These are phyloP conservation scores for Cynoglossus semilaevis DNA, from an alignment of 2,113 vertebrate genomes.

Conservation along the genomic window DNA sequence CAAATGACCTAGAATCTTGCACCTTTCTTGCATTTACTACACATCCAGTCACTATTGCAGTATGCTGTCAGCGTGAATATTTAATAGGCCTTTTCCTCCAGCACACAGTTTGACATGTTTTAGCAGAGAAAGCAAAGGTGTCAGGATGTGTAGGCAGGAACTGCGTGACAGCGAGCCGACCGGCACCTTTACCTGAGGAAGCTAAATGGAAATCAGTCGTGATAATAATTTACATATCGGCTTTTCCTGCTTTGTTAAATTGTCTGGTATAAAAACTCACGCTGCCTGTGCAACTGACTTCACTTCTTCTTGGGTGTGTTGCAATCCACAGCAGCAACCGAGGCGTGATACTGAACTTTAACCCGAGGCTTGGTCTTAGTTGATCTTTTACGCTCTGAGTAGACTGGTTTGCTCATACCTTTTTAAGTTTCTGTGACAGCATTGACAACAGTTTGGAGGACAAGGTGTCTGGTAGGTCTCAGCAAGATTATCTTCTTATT, in stretches of 20 bases:
- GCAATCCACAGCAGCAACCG: neutral
- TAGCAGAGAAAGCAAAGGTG: too few relatives aligned
- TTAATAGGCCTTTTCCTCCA: too few relatives aligned
- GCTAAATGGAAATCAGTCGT: too few relatives aligned
- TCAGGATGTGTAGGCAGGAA: too few relatives aligned
- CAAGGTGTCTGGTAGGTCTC: slow-evolving; percentile 39
- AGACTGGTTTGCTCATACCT: neutral
- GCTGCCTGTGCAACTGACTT: neutral
- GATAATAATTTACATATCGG: neutral
- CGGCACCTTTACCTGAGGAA: too few relatives aligned
- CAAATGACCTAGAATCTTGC: too few relatives aligned
- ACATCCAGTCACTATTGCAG: too few relatives aligned
- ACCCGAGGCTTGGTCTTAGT: slow-evolving; percentile 7
- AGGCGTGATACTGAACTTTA: slow-evolving; percentile 42
- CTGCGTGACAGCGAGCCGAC: too few relatives aligned
- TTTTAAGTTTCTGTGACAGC: slow-evolving; percentile 1
- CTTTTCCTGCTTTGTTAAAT: neutral
- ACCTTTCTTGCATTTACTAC: too few relatives aligned
- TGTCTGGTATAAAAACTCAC: neutral
- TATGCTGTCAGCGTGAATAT: too few relatives aligned
- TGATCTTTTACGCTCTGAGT: slow-evolving; percentile 22
- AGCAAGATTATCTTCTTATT: neutral
- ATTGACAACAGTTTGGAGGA: neutral
- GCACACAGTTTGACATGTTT: neutral
- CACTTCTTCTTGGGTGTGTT: slow-evolving; percentile 12